These are phyloP conservation scores for Bufo gargarizans DNA, from an alignment of 2,113 vertebrate genomes.

Conservation along the genomic window DNA sequence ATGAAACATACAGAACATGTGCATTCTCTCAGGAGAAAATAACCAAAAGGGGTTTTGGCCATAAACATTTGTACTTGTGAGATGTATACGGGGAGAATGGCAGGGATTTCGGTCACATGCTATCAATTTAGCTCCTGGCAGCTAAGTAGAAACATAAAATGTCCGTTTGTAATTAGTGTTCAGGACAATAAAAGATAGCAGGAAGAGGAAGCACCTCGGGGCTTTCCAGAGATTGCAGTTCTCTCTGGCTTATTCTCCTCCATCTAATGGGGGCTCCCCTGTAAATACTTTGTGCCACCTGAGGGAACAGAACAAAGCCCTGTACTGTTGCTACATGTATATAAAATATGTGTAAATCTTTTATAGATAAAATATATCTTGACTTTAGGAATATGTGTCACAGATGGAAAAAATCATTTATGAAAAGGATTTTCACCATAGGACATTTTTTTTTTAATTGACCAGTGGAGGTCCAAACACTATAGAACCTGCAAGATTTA, in stretches of 20 bases:
- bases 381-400: background rate
- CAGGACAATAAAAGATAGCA: slow-evolving; percentile 55
- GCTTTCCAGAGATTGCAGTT: slow-evolving; percentile 45
- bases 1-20: slow-evolving; percentile 25
- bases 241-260: slow-evolving; percentile 35
- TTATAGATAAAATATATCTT: background rate
- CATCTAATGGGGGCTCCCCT: slow-evolving; percentile 27
- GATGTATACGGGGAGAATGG: slow-evolving; percentile 22
- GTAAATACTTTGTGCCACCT: slow-evolving; percentile 25
- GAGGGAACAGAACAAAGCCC: slow-evolving; percentile 10
- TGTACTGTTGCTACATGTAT: background rate
- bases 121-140: slow-evolving; percentile 53
- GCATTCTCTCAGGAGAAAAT: background rate
- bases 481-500: too few relatives aligned
- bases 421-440: too few relatives aligned
- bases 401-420: background rate
- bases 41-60: slow-evolving; percentile 26
- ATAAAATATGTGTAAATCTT: background rate
- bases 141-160: slow-evolving; percentile 57
- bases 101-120: slow-evolving; percentile 42
- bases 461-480: too few relatives aligned
- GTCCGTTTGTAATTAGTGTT: slow-evolving; percentile 58
- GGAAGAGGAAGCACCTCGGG: slow-evolving; percentile 54
- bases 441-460: too few relatives aligned
- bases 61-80: slow-evolving; percentile 50